These are phyloP conservation scores for Tragulus kanchil DNA, from an alignment of 2,113 vertebrate genomes.

Conservation along the genomic window DNA sequence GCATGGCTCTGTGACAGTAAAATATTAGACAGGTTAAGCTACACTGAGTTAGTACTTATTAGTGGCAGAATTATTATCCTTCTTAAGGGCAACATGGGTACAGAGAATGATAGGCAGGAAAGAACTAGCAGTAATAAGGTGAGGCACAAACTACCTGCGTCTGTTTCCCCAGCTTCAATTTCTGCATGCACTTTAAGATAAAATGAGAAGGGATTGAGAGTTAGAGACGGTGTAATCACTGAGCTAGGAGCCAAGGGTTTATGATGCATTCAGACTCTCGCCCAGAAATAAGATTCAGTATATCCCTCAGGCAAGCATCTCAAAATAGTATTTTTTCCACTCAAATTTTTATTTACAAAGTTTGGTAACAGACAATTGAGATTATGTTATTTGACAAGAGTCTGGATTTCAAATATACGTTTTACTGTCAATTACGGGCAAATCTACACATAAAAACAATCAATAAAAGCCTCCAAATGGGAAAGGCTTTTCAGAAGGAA, in stretches of 20 bases:
- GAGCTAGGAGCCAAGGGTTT: background rate
- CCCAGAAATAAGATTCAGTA: background rate
- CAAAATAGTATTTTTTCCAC: background rate
- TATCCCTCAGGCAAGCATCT: background rate
- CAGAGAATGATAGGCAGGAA: background rate
- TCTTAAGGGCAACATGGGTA: background rate
- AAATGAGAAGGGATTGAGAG: background rate
- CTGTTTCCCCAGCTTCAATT: background rate
- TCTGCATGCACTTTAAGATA: background rate
- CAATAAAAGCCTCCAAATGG: background rate
- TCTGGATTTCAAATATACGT: background rate
- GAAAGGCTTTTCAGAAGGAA: background rate
- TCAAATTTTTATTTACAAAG: background rate
- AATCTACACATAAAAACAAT: background rate
- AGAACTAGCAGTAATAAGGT: background rate
- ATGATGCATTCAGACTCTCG: background rate
- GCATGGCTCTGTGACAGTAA: background rate
- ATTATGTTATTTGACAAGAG: background rate
- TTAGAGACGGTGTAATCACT: background rate
- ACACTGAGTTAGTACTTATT: background rate
- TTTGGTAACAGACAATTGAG: background rate
- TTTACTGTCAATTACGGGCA: background rate
- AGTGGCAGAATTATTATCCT: background rate
- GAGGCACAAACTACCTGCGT: background rate
- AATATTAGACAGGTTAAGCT: background rate